Evolutionary conservation across 2,797 vertebrate genomes (phyloP).

Genomic region (Propithecus deckenii): DNA sequence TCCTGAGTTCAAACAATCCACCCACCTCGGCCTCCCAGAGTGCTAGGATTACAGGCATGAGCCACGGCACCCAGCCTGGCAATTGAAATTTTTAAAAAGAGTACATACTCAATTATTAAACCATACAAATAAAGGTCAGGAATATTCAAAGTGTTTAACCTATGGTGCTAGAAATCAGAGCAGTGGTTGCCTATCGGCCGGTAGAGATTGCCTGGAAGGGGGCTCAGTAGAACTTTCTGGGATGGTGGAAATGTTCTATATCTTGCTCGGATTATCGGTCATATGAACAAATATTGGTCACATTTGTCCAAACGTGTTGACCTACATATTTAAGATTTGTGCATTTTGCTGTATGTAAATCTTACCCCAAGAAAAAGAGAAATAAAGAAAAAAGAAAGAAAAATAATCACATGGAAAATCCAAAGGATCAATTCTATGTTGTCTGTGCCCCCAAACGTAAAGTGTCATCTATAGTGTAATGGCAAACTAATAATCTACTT

Average conservation of each 20-base stretch:
- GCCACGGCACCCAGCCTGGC: not conserved
- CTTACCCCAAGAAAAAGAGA: not conserved
- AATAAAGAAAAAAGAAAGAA: not conserved
- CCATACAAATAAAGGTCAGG: not conserved
- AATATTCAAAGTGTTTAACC: not conserved
- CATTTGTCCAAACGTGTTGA: not conserved
- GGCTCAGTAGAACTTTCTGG: not conserved
- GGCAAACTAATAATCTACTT: not conserved
- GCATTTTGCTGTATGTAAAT: not conserved
- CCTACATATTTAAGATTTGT: not conserved
- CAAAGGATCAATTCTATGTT: not conserved
- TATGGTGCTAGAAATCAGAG: not conserved
- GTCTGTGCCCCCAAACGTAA: not conserved
- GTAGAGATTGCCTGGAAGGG: not conserved
- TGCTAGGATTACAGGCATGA: too few species aligned
- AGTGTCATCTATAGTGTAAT: not conserved
- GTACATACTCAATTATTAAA: not conserved
- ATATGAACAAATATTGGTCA: not conserved
- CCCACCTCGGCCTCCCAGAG: too few species aligned
- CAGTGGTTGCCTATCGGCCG: not conserved
- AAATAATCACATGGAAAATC: constrained; percentile 5
- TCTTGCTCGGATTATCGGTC: not conserved
- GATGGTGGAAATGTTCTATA: not conserved
- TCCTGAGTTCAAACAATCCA: too few species aligned
- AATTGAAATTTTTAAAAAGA: not conserved